Percentiles rank a stretch among this genome's conserved stretches.
Evolutionary conservation across 2,113 vertebrate species (phyloP).

Genomic region (Blennius ocellaris): DNA sequence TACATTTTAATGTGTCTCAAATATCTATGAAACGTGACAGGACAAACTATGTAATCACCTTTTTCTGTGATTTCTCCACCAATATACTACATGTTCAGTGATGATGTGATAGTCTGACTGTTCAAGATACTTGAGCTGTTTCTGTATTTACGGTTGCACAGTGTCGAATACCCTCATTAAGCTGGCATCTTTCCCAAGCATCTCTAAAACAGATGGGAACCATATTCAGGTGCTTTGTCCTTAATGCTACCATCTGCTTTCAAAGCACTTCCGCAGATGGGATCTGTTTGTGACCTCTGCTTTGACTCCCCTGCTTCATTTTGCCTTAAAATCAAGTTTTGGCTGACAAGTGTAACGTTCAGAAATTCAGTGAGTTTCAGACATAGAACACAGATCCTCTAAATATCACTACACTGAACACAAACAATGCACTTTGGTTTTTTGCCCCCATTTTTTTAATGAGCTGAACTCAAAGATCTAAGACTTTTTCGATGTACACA

Average conservation of each 20-base stretch:
- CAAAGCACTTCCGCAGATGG: slow-evolving; percentile 9
- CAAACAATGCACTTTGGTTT: too few relatives aligned
- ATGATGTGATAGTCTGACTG: neutral
- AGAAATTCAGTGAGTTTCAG: too few relatives aligned
- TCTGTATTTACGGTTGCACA: neutral
- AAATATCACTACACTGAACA: too few relatives aligned
- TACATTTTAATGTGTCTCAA: too few relatives aligned
- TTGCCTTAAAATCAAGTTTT: neutral
- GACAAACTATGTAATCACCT: too few relatives aligned
- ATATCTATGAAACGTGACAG: too few relatives aligned
- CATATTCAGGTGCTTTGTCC: neutral
- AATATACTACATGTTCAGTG: neutral
- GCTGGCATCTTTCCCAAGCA: neutral
- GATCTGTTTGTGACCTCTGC: neutral
- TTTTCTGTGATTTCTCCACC: too few relatives aligned
- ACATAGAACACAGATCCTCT: too few relatives aligned
- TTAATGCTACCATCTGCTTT: slow-evolving; percentile 12
- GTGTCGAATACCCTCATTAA: neutral
- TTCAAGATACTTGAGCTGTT: neutral
- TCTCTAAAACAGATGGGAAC: slow-evolving; percentile 6
- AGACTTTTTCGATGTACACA: too few relatives aligned
- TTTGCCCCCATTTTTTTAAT: too few relatives aligned
- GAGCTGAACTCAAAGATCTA: too few relatives aligned
- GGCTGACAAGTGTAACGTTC: too few relatives aligned
- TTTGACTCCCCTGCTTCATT: neutral